Conservation (phyloP, 2,113 vertebrate species). For the Anolis carolinensis region DNA sequence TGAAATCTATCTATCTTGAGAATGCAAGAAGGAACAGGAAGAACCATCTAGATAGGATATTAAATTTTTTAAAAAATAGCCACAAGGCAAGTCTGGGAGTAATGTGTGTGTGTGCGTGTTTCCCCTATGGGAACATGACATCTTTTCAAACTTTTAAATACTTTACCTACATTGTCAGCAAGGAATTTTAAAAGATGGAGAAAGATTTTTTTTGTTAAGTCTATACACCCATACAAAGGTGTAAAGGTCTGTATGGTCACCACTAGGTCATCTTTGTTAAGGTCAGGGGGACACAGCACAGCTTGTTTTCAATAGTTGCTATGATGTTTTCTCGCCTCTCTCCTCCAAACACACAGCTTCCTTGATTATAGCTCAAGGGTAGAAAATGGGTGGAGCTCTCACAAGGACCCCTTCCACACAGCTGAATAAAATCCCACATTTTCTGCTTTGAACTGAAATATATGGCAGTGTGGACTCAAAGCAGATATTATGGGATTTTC, state of each 20-base stretch:
- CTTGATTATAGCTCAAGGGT: constrained; percentile 19
- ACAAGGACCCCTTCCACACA: neutral
- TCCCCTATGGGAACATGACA: neutral
- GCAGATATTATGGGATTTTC: too few relatives aligned
- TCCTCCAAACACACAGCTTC: neutral
- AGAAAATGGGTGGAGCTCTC: neutral
- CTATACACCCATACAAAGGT: neutral
- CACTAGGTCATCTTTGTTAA: constrained; percentile 2
- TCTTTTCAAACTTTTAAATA: neutral
- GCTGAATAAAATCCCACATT: too few relatives aligned
- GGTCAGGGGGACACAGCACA: constrained; percentile 1
- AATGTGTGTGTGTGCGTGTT: neutral
- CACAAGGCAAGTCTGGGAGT: neutral
- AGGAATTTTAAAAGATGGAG: neutral
- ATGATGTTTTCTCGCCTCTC: neutral
- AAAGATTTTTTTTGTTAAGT: constrained; percentile 2
- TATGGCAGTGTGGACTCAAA: too few relatives aligned
- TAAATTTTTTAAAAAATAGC: neutral
- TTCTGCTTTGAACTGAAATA: too few relatives aligned
- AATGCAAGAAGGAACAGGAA: neutral
- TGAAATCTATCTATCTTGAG: neutral
- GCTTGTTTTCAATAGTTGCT: constrained; percentile 2
- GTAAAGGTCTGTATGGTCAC: neutral
- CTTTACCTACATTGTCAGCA: neutral
- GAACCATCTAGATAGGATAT: neutral